phyloP scores from a whole-genome alignment of 2,113 vertebrate genomes.

The Eubucco bourcierii region DNA sequence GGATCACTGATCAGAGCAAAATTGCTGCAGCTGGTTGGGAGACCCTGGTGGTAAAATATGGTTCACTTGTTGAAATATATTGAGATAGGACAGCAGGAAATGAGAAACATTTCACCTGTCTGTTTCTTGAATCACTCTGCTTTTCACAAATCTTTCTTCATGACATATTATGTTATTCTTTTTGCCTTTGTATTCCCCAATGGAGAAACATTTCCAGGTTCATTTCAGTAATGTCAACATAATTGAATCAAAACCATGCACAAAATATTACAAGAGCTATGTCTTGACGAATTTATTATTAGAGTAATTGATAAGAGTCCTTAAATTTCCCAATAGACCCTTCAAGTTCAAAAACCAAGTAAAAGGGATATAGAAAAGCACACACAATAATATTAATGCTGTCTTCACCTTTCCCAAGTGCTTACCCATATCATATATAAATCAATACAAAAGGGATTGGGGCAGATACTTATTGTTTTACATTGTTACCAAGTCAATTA shows the following conservation, averaged over 20 bases:
- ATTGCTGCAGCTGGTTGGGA: neutral
- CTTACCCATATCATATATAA: conserved; percentile 22
- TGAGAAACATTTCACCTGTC: conserved; percentile 69
- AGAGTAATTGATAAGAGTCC: conserved; percentile 63
- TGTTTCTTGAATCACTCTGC: conserved; percentile 64
- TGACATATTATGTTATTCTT: conserved; percentile 42
- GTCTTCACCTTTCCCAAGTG: conserved; percentile 1
- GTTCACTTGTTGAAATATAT: conserved; percentile 65
- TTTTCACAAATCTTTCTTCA: conserved; percentile 54
- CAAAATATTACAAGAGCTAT: conserved; percentile 20
- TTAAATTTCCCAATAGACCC: conserved; percentile 52
- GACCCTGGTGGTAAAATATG: conserved; percentile 23
- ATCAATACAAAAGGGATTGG: neutral
- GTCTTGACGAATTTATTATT: conserved; percentile 58
- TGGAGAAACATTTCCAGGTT: conserved; percentile 62
- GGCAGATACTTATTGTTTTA: conserved; percentile 16
- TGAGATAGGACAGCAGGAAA: conserved; percentile 71
- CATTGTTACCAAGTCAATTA: conserved; percentile 1
- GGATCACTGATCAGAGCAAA: conserved; percentile 56
- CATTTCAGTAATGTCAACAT: conserved; percentile 74
- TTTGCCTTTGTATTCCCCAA: conserved; percentile 49
- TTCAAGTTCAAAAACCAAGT: conserved; percentile 30
- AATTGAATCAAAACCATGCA: conserved; percentile 67
- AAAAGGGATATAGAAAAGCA: conserved; percentile 6
- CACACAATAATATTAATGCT: conserved; percentile 14